These are phyloP conservation scores for Chloroceryle inda DNA, from an alignment of 2,797 vertebrate species.

Conservation along the genomic window DNA sequence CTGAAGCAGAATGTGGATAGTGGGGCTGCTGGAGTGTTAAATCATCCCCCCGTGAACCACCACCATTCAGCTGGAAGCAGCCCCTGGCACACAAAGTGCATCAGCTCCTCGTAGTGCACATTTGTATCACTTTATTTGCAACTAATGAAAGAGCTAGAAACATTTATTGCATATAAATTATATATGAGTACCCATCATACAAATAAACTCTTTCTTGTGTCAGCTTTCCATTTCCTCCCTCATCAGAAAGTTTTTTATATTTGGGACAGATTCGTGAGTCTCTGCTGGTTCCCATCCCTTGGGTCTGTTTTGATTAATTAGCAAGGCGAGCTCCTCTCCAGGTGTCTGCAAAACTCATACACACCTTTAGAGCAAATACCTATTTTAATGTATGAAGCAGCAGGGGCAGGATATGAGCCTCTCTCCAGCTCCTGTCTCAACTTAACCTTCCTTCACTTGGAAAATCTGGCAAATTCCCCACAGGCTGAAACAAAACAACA, in stretches of 20 bases:
- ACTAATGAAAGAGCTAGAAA: constrained; percentile 67
- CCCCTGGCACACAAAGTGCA: constrained; percentile 3
- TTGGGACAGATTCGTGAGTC: not conserved
- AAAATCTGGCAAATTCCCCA: constrained; percentile 25
- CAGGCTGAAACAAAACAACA: constrained; percentile 15
- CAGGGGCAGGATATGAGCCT: not conserved
- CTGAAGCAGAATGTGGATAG: constrained; percentile 43
- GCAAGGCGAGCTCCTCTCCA: not conserved
- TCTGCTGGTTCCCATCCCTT: not conserved
- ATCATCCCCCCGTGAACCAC: not conserved
- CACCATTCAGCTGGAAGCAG: constrained; percentile 19
- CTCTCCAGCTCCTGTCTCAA: not conserved
- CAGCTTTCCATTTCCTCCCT: constrained; percentile 16
- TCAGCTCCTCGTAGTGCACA: constrained; percentile 44
- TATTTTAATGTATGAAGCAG: not conserved
- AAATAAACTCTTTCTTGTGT: constrained; percentile 51
- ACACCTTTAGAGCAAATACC: not conserved
- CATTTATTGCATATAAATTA: constrained; percentile 61
- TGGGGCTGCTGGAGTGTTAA: constrained; percentile 16
- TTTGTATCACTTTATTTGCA: constrained; percentile 69
- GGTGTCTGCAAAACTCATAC: not conserved
- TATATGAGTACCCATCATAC: constrained; percentile 30
- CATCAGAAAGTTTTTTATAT: constrained; percentile 20
- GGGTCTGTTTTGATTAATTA: not conserved
- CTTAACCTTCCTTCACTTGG: constrained; percentile 1